Percentiles rank a stretch among this genome's conserved stretches.
Evolutionary conservation across 2,888 invertebrate genomes (phyloP).

Genomic region (Conus canariensis): DNA sequence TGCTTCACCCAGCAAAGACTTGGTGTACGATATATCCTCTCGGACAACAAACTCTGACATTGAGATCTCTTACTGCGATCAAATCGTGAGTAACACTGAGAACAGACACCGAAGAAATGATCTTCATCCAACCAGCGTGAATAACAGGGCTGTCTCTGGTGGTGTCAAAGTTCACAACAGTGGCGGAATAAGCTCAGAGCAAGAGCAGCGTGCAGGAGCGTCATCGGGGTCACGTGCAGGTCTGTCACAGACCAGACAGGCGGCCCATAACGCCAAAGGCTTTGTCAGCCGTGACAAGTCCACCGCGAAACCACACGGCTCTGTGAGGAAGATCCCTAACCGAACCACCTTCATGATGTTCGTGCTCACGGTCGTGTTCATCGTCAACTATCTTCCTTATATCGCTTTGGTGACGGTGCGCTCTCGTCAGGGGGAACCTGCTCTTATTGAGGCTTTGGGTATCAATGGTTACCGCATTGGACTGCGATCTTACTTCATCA

Average conservation of each 20-base stretch:
- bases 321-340: neutral
- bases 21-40: no score
- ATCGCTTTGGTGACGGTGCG: slow-evolving; percentile 4
- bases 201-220: neutral
- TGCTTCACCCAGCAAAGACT: no score
- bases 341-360: slow-evolving; percentile 17
- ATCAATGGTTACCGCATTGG: neutral
- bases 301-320: neutral
- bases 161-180: neutral
- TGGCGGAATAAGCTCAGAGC: neutral
- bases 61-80: no score
- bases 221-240: neutral
- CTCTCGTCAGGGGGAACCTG: neutral
- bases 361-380: neutral
- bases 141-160: neutral
- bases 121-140: no score
- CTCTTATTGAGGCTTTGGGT: neutral
- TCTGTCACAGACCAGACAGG: neutral
- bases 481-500: slow-evolving; percentile 1
- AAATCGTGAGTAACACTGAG: no score
- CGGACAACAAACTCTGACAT: no score
- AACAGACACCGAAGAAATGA: no score
- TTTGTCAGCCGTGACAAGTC: neutral
- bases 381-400: neutral
- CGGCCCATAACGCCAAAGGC: neutral